These are phyloP conservation scores for Lymantria dispar DNA, from an alignment of 2,888 invertebrate species.

Conservation along the genomic window DNA sequence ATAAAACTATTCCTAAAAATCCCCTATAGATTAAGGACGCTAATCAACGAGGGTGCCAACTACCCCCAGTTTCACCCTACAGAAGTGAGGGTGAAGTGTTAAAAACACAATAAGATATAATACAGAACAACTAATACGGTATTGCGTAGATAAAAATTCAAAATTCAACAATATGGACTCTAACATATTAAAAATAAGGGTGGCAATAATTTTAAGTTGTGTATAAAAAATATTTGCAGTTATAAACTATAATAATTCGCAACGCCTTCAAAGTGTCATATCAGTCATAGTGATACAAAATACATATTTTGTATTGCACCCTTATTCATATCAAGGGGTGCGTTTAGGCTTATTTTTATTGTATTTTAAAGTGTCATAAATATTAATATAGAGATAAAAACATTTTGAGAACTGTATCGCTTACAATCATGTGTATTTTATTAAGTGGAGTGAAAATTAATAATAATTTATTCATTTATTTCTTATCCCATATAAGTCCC, in stretches of 20 bases:
- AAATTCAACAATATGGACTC: slow-evolving; percentile 18
- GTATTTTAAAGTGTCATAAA: slow-evolving; percentile 42
- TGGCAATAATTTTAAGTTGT: not conserved
- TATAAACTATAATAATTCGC: slow-evolving; percentile 65
- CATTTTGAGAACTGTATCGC: slow-evolving; percentile 24
- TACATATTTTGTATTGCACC: slow-evolving; percentile 74
- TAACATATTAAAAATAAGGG: slow-evolving; percentile 26
- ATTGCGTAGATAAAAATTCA: slow-evolving; percentile 5
- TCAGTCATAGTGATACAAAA: slow-evolving; percentile 76
- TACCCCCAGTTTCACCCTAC: slow-evolving; percentile 58
- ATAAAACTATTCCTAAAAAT: slow-evolving; percentile 48
- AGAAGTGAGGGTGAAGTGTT: slow-evolving; percentile 70
- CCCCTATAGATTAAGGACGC: slow-evolving; percentile 77
- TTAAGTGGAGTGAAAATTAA: too few relatives aligned
- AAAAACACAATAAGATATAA: slow-evolving; percentile 79
- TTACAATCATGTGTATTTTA: slow-evolving; percentile 14
- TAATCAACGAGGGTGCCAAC: slow-evolving; percentile 79
- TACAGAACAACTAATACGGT: slow-evolving; percentile 36
- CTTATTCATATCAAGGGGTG: slow-evolving; percentile 61
- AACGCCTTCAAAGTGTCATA: slow-evolving; percentile 81
- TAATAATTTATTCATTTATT: too few relatives aligned
- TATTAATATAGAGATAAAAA: slow-evolving; percentile 37
- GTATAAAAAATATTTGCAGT: slow-evolving; percentile 11
- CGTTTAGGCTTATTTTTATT: slow-evolving; percentile 46
- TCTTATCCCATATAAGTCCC: too few relatives aligned